Percentiles rank a stretch among this genome's conserved stretches.
phyloP scores from a whole-genome alignment of 2,113 vertebrate genomes.

The Brienomyrus longianalis region DNA sequence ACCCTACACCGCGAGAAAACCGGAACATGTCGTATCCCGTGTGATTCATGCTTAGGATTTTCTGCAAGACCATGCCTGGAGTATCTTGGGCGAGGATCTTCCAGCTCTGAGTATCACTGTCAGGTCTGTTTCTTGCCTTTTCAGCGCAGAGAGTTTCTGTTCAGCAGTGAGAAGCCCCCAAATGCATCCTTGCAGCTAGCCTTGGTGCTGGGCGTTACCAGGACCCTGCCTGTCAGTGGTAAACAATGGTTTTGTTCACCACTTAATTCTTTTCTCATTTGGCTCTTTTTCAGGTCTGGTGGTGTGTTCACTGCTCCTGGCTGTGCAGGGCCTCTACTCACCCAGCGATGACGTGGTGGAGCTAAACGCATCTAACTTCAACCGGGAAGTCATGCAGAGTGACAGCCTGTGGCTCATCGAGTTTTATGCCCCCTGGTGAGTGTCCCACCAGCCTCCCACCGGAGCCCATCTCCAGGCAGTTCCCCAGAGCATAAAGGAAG shows the following conservation, averaged over 20 bases:
- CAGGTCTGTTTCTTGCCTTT: background rate
- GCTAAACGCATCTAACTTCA: slow-evolving; percentile 83
- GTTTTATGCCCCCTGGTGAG: slow-evolving; percentile 96
- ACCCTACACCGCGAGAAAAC: background rate
- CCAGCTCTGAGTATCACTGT: background rate
- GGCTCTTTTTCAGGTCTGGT: slow-evolving; percentile 62
- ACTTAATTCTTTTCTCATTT: background rate
- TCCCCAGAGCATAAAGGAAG: background rate
- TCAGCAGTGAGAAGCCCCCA: background rate
- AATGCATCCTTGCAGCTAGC: background rate
- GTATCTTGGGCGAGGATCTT: background rate
- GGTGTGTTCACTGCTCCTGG: slow-evolving; percentile 69
- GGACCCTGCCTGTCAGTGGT: background rate
- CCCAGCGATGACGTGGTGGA: slow-evolving; percentile 83
- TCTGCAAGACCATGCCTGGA: background rate
- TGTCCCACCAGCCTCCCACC: background rate
- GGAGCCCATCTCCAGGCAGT: background rate
- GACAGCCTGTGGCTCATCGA: slow-evolving; percentile 87
- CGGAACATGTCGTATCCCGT: background rate
- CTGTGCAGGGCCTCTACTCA: slow-evolving; percentile 73
- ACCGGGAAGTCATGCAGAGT: slow-evolving; percentile 87
- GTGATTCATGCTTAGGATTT: background rate
- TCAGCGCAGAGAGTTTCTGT: background rate
- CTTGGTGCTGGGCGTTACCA: background rate
- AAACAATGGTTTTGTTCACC: no score